phyloP scores from a whole-genome alignment of 1,140 invertebrate species.

The Ylistrum balloti region DNA sequence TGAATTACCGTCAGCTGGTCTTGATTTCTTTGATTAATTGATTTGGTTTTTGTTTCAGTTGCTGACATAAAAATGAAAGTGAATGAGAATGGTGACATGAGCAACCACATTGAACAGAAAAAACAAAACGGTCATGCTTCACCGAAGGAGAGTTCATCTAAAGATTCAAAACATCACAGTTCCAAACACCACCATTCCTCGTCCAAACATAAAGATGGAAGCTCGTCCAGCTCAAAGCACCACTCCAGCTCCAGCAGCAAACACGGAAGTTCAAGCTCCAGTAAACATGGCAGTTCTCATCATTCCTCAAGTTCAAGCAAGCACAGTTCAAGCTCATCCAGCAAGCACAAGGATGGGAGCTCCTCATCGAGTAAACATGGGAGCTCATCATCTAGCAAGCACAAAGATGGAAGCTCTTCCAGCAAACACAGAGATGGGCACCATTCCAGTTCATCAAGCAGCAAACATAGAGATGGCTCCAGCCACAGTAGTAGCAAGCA shows the following conservation, averaged over 20 bases:
- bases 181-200: slow-evolving; percentile 44
- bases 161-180: slow-evolving; percentile 61
- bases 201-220: slow-evolving; percentile 73
- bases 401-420: slow-evolving; percentile 80
- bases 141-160: slow-evolving; percentile 58
- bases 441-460: slow-evolving; percentile 67
- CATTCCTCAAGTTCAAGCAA: slow-evolving; percentile 82
- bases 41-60: slow-evolving; percentile 45
- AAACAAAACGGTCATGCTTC: slow-evolving; percentile 62
- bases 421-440: slow-evolving; percentile 67
- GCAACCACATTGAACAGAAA: slow-evolving; percentile 48
- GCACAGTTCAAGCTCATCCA: slow-evolving; percentile 68
- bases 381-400: slow-evolving; percentile 81
- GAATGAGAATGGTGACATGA: slow-evolving; percentile 27
- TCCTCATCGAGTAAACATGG: slow-evolving; percentile 59
- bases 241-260: slow-evolving; percentile 49
- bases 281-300: slow-evolving; percentile 60
- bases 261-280: background rate
- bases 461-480: slow-evolving; percentile 63
- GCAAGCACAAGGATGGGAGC: slow-evolving; percentile 50
- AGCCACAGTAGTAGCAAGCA: slow-evolving; percentile 50
- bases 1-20: too few relatives aligned
- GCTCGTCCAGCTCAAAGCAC: slow-evolving; percentile 83
- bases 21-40: too few relatives aligned
- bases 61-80: slow-evolving; percentile 53